Evolutionary conservation across 2,888 invertebrate species (phyloP).

Genomic region (Mythimna vitellina): DNA sequence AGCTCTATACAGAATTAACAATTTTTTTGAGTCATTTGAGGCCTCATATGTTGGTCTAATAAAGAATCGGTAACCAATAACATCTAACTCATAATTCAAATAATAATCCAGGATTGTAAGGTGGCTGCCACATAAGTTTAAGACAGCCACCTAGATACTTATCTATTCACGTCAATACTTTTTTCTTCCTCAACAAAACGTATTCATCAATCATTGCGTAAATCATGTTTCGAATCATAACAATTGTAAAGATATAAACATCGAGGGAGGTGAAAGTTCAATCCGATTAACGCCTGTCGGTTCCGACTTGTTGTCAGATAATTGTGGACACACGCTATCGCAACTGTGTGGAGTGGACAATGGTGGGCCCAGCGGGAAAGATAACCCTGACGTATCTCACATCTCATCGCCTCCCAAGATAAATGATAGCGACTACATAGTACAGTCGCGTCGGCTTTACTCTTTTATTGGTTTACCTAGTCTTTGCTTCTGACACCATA

Average conservation of each 20-base stretch:
- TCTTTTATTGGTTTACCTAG: conserved; percentile 69
- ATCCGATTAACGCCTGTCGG: conserved; percentile 73
- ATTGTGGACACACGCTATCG: conserved; percentile 69
- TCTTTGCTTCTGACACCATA: conserved; percentile 75
- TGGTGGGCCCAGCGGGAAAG: conserved; percentile 67
- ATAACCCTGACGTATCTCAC: conserved; percentile 67
- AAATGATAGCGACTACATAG: conserved; percentile 64
- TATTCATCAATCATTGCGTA: conserved; percentile 61
- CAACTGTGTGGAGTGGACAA: conserved; percentile 68
- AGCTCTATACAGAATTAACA: not conserved
- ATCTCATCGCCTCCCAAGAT: conserved; percentile 70
- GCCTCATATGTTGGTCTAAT: not conserved
- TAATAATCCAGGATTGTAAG: conserved; percentile 35
- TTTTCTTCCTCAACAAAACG: conserved; percentile 42
- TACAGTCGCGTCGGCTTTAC: conserved; percentile 60
- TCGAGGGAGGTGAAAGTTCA: conserved; percentile 70
- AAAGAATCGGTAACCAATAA: conserved; percentile 23
- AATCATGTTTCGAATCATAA: conserved; percentile 50
- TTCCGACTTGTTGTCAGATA: conserved; percentile 71
- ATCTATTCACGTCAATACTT: conserved; percentile 42
- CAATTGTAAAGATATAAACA: conserved; percentile 63
- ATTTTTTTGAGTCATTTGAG: conserved; percentile 9
- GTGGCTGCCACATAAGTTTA: conserved; percentile 30
- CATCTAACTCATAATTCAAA: conserved; percentile 41
- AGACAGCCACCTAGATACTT: conserved; percentile 5